These are phyloP conservation scores for Sthenelais limicola DNA, from an alignment of 2,888 invertebrate genomes.

Conservation along the genomic window DNA sequence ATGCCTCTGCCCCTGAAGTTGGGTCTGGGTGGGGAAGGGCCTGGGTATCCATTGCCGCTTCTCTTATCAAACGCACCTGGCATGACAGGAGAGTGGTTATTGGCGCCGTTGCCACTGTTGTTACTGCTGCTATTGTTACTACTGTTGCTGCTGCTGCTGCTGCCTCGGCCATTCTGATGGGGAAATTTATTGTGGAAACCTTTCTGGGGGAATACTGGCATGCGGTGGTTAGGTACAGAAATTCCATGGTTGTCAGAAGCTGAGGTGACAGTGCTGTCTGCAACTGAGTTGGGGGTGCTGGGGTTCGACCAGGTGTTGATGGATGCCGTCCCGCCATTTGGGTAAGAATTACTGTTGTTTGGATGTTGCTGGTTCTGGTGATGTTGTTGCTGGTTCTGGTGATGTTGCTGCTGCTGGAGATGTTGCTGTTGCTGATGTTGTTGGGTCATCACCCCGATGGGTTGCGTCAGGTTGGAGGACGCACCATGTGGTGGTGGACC, in stretches of 20 bases:
- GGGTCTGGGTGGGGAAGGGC: slow-evolving; percentile 8
- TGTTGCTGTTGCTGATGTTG: too few species aligned
- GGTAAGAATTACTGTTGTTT: slow-evolving; percentile 1
- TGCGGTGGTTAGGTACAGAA: neutral
- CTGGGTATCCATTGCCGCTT: neutral
- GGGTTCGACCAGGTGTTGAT: slow-evolving; percentile 44
- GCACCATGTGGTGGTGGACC: slow-evolving; percentile 4
- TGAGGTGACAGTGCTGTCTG: slow-evolving; percentile 41
- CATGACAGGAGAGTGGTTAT: slow-evolving; percentile 24
- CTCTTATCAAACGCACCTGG: neutral
- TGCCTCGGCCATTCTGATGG: neutral
- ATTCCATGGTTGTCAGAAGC: slow-evolving; percentile 22
- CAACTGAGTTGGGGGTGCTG: slow-evolving; percentile 42
- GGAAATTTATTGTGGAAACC: slow-evolving; percentile 22
- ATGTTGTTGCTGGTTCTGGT: too few species aligned
- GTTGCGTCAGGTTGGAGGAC: slow-evolving; percentile 21
- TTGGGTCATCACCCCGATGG: slow-evolving; percentile 38
- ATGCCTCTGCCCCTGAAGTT: slow-evolving; percentile 9
- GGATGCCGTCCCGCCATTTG: slow-evolving; percentile 10
- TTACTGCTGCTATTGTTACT: slow-evolving; percentile 28
- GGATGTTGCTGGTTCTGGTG: too few species aligned
- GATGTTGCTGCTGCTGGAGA: too few species aligned
- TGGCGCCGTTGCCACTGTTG: slow-evolving; percentile 2
- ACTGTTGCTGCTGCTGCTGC: slow-evolving; percentile 35
- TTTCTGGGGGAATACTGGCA: slow-evolving; percentile 32